Base-by-base conservation (phyloP, 2,113 vertebrate species). In the Aspiorhynchus laticeps region DNA sequence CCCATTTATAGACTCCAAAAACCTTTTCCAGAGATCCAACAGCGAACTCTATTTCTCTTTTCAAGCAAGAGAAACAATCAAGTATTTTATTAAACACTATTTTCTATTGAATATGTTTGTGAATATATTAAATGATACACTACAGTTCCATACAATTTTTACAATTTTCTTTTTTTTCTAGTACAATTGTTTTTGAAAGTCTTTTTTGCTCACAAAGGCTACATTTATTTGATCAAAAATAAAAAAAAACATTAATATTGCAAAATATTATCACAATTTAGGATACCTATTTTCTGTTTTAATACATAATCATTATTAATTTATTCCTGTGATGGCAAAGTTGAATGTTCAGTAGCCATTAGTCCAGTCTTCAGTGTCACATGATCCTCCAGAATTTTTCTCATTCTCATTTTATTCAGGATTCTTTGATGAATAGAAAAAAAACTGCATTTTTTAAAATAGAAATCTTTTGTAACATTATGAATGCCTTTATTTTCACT, bases 1-100 rank as follows among this genome's bases (percentile, higher is more conserved):
- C 67, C 69, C 65, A 89, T 28, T 12, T 7, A 80, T 86, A 80
- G 73, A 61, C 53, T 79, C 59, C 26, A 71, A 76, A 86, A 86
- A 88, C 36, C 3, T 80, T 63, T 80, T n/a, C 31, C 53, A n/a
- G 36, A 63, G 56, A 41, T n/a, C 26, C 10, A n/a, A 80, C 21
- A n/a, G 21, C 33, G n/a, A 31, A 56, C 56, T 41, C 3, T 9
- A 8, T 36, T 14, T 71, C 31, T 41, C 14, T 69, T 69, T 67
- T 69, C 15, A 33, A 69, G 65, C 31, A 33, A 69, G 28, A 19
- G 31, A 69, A 31, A 7, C 17, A 33, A 33, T 15, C 15, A 33
- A 33, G 65, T 31, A 9, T 69, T 69, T 69, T 21, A 69, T 9
- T 71, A 71, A 21, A 21, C 17, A 51, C 17, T 17, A 46, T 51